Evolutionary conservation across 2,113 vertebrate species (phyloP).

Genomic region (Apodemus sylvaticus): DNA sequence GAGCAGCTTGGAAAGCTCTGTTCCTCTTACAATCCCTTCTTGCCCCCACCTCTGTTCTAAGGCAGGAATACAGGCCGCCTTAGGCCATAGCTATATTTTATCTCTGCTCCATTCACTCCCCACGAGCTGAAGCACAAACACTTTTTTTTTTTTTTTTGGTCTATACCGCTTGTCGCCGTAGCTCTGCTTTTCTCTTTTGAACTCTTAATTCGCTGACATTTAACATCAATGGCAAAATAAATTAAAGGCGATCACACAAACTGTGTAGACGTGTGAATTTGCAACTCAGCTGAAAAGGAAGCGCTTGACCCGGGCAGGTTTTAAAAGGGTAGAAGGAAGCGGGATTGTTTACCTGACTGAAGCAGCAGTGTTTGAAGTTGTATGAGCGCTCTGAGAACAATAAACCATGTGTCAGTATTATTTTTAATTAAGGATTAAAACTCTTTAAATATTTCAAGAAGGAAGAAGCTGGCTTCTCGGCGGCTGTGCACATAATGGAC

Average conservation of each 20-base stretch:
- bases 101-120: not conserved
- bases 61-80: not conserved
- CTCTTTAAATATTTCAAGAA: constrained; percentile 40
- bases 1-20: not conserved
- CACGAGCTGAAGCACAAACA: not conserved
- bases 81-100: not conserved
- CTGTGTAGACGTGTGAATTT: not conserved
- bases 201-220: not conserved
- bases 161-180: not conserved
- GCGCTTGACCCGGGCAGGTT: not conserved
- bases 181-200: not conserved
- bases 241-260: not conserved
- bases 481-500: not conserved
- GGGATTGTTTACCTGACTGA: constrained; percentile 22
- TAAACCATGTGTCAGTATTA: constrained; percentile 3
- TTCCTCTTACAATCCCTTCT: not conserved
- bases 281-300: constrained; percentile 5
- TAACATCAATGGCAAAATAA: constrained; percentile 17
- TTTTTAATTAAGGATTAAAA: constrained; percentile 61
- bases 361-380: constrained; percentile 38
- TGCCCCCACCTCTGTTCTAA: accelerated
- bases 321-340: not conserved
- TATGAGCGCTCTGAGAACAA: not conserved
- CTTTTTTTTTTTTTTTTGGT: not conserved
- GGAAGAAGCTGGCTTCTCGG: constrained; percentile 24